Evolutionary conservation across 2,888 invertebrate species (phyloP), one percentile per base, ranked within the genome.

Genomic region (Eupithecia subfuscata): DNA sequence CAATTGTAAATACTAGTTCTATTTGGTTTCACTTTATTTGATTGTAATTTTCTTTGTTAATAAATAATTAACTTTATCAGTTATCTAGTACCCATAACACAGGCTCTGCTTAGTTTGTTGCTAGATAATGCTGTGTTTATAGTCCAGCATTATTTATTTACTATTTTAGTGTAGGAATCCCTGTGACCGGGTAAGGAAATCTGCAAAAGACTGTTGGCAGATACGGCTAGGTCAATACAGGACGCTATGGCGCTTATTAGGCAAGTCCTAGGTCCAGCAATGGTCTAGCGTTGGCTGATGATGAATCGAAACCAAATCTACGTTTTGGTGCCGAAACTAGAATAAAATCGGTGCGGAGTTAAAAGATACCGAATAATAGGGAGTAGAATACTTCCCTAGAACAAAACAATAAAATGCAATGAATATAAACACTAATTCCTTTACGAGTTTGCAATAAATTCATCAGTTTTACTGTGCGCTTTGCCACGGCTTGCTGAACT

Each of bases 381-480:
- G 56, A 56, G 22, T 12, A n/a, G 52, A 52, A 52, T 52, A n/a
- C 52, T 56, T 22, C 56, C 12, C 64, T 25, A 63, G 30, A 63
- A 14, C n/a, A 65, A 4, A 77, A 43, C 43, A 73, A 14, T 67
- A 40, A 52, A 68, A 45, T 34, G 69, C 63, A 63, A 45, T 63
- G 70, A 65, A 70, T 52, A 34, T 37, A 40, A 60, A 70, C 60
- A 52, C 69, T 48, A 48, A 69, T 56, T 64, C 43, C 56, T 56
- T 77, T 78, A 74, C 75, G 71, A 73, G 75, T 79, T 80, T 73
- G 74, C 80, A 78, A 80, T 81, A 81, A 81, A 81, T 80, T 77
- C 79, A 71, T 80, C 80, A 81, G 81, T 82, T 84, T 84, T 82
- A 84, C 80, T 77, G 71, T 79, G 69, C 74, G 78, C 74, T 12